Percentiles rank a stretch among this genome's conserved stretches.
Evolutionary conservation across 2,797 vertebrate genomes (phyloP).

Genomic region (Pachyuromys duprasi): DNA sequence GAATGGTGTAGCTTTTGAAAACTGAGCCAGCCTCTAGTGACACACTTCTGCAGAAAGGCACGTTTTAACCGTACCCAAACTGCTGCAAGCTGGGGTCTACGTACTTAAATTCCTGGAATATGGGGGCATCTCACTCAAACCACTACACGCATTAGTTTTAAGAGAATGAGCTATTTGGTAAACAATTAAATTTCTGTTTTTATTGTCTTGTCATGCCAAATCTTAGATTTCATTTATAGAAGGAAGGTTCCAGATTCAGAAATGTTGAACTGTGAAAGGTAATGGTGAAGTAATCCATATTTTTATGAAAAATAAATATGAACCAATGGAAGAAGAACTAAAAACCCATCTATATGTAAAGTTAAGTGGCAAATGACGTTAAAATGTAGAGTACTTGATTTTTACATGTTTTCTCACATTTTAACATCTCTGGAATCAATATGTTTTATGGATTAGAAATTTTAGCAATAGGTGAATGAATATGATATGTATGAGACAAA

Average conservation of each 20-base stretch:
- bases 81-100: not conserved
- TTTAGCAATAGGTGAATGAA: constrained; percentile 15
- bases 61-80: not conserved
- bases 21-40: not conserved
- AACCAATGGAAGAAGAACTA: constrained; percentile 46
- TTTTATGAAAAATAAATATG: constrained; percentile 5
- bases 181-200: not conserved
- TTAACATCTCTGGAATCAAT: constrained; percentile 41
- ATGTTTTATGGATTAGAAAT: not conserved
- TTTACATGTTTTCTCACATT: not conserved
- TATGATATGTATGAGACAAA: not conserved
- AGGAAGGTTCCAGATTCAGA: not conserved
- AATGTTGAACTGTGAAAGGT: not conserved
- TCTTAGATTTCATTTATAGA: constrained; percentile 13
- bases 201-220: constrained; percentile 18
- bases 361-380: constrained; percentile 15
- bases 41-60: not conserved
- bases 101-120: not conserved
- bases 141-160: not conserved
- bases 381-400: constrained; percentile 21
- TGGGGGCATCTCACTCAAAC: not conserved
- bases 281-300: not conserved
- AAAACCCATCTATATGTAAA: not conserved
- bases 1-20: not conserved
- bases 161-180: constrained; percentile 19